phyloP scores from a whole-genome alignment of 1,140 invertebrate species.

The Thalassaphorura encarpata region DNA sequence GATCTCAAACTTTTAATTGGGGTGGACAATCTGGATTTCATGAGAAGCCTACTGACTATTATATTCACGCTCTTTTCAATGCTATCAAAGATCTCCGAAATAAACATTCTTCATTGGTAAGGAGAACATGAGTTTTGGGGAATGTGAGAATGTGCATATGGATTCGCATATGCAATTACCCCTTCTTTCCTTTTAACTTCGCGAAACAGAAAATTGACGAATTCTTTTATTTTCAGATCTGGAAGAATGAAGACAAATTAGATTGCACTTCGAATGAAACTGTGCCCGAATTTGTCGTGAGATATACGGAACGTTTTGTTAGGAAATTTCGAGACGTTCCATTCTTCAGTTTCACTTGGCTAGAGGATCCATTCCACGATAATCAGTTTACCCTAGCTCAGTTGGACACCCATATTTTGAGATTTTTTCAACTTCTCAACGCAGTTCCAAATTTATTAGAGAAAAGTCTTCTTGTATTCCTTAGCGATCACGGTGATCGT shows the following conservation, averaged over 20 bases:
- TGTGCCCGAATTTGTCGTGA: slow-evolving; percentile 2
- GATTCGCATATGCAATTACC: no score
- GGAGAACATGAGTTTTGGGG: no score
- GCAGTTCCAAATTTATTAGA: slow-evolving; percentile 17
- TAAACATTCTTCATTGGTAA: no score
- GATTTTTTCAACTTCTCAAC: not conserved
- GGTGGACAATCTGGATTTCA: slow-evolving; percentile 37
- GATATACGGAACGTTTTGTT: not conserved
- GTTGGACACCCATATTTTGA: not conserved
- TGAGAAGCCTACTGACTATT: slow-evolving; percentile 38
- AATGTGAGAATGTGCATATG: no score
- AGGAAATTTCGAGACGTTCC: not conserved
- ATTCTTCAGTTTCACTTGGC: not conserved
- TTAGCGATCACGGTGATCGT: slow-evolving; percentile 48
- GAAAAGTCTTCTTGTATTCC: slow-evolving; percentile 44
- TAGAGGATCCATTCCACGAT: slow-evolving; percentile 4
- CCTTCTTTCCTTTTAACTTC: not conserved
- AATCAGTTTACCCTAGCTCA: not conserved
- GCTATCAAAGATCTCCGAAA: not conserved
- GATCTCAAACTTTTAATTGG: slow-evolving; percentile 36
- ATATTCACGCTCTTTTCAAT: slow-evolving; percentile 33
- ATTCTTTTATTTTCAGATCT: no score
- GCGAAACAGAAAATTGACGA: not conserved
- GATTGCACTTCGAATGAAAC: slow-evolving; percentile 1
- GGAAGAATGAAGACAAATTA: not conserved